Conservation (phyloP, 35 echinoderm and acorn worm genomes). For the Nesometra sesokonis region DNA sequence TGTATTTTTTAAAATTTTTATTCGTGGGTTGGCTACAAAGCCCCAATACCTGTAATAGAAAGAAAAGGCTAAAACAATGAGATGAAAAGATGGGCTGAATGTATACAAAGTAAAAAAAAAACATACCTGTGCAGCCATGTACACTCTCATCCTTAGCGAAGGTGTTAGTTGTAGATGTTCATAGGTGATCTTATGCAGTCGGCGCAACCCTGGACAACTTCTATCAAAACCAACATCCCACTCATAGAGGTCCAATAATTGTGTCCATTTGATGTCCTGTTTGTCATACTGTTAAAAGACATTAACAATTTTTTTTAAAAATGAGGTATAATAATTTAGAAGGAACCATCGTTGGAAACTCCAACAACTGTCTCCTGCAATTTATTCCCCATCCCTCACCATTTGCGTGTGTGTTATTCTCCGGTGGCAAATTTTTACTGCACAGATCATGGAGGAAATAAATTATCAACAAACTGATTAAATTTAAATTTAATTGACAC, state of each 20-base stretch:
- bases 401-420: too few relatives aligned
- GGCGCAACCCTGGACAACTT: neutral
- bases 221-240: slow-evolving; percentile 7
- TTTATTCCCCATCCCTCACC: too few relatives aligned
- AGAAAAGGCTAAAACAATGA: neutral
- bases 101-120: neutral
- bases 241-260: slow-evolving; percentile 11
- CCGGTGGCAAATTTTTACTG: too few relatives aligned
- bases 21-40: neutral
- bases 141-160: slow-evolving; percentile 18
- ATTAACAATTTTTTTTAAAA: too few relatives aligned
- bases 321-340: too few relatives aligned
- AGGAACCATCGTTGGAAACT: too few relatives aligned
- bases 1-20: neutral
- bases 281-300: neutral
- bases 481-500: too few relatives aligned
- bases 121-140: slow-evolving; percentile 24
- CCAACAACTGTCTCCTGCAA: too few relatives aligned
- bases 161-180: slow-evolving; percentile 28
- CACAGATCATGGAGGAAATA: too few relatives aligned
- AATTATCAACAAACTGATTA: too few relatives aligned
- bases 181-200: slow-evolving; percentile 17
- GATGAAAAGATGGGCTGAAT: neutral
- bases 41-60: neutral
- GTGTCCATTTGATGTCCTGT: slow-evolving; percentile 1